Evolutionary conservation across 2,797 vertebrate genomes (phyloP).

Genomic region (Sebastes vulpes): DNA sequence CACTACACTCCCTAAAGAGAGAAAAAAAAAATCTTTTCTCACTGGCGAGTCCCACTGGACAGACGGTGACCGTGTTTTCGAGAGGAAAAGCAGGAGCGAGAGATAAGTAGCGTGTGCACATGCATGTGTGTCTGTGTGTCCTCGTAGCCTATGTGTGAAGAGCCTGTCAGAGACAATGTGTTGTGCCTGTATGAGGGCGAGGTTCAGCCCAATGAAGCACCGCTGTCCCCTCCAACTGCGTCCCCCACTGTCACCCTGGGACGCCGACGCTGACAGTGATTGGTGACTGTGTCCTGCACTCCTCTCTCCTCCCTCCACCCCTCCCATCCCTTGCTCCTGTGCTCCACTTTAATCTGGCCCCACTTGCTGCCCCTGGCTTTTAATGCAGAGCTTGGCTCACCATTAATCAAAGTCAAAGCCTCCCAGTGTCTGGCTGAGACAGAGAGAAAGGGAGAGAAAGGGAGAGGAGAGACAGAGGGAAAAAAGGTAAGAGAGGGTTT

Average conservation of each 20-base stretch:
- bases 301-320: constrained; percentile 56
- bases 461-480: neutral
- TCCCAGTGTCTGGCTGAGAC: constrained; percentile 67
- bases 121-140: constrained; percentile 24
- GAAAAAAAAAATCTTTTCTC: neutral
- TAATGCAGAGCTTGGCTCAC: constrained; percentile 83
- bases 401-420: constrained; percentile 88
- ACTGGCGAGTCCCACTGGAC: constrained; percentile 5
- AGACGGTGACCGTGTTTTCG: neutral
- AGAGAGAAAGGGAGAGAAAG: constrained; percentile 35
- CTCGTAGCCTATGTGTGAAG: constrained; percentile 46
- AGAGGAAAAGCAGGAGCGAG: constrained; percentile 12
- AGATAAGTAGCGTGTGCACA: constrained; percentile 16
- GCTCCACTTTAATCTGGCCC: constrained; percentile 84
- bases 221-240: constrained; percentile 59
- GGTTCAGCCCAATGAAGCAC: constrained; percentile 72
- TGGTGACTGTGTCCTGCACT: constrained; percentile 79
- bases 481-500: constrained; percentile 7
- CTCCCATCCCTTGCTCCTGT: constrained; percentile 67
- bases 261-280: constrained; percentile 83
- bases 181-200: constrained; percentile 54
- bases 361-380: constrained; percentile 79
- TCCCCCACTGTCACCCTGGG: constrained; percentile 74
- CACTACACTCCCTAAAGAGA: neutral
- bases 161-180: constrained; percentile 74